Evolutionary conservation across 1,140 invertebrate genomes (phyloP), one percentile per base, ranked within the genome.

Genomic region (Pomacea maculata): DNA sequence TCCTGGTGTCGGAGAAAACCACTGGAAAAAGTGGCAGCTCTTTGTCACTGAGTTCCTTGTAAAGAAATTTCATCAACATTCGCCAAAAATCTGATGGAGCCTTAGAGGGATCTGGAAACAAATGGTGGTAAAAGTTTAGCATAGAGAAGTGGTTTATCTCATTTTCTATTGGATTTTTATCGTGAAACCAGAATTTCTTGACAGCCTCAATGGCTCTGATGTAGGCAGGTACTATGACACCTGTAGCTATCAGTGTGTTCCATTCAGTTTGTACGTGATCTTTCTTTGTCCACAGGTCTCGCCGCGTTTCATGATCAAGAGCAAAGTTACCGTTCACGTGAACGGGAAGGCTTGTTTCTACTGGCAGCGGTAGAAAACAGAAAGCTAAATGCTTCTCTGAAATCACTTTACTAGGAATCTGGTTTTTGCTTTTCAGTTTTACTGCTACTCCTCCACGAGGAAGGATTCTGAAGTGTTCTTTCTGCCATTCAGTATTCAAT

Each of bases 301-400:
- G 80, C 75, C 89, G 83, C 12, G 87, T 82, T 82, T 90, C 89
- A 77, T 88, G 84, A 77, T 89, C 89, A 9, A 91, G 75, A 55
- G 87, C 88, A 86, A 91, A 91, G 79, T 89, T 85, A 1, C 88
- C 90, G 85, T 91, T 89, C 21, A 90, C 84, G 73, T 90, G 85
- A 34, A 89, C 83, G 21, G 89, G 89, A 19, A 91, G 74, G 21
- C 84, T 84, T 17, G 88, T 89, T 52, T 83, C 65, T 14, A 87
- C 76, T 29, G 90, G 88, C 9, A 90, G 81, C 15, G 90, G 90
- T 15, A 91, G 82, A 80, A 88, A 88, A 79, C 90, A 90, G 82
- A 87, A 90, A 10, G 84, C 84, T 68, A 83, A 85, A n/a, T n/a
- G n/a, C n/a, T n/a, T n/a, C n/a, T n/a, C n/a, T n/a, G n/a, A n/a